These are phyloP conservation scores for Schlechtendalia chinensis DNA, from an alignment of 1,140 invertebrate genomes.

Conservation along the genomic window DNA sequence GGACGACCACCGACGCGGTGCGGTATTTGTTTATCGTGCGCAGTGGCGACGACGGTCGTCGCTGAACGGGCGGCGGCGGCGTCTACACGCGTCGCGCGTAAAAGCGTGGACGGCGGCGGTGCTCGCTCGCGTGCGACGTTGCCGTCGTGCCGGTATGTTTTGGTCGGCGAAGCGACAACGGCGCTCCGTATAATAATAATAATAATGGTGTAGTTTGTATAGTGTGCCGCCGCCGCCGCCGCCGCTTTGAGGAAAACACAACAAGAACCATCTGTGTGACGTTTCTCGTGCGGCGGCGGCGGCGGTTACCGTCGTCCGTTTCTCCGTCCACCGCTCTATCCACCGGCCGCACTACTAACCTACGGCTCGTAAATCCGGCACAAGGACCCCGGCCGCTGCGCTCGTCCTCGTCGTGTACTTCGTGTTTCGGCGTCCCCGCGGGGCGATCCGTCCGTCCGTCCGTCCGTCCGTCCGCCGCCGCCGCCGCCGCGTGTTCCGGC, in stretches of 20 bases:
- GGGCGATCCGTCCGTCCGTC: constrained; percentile 12
- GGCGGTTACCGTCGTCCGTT: background rate
- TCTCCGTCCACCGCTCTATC: background rate
- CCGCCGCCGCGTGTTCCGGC: background rate
- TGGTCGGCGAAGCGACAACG: constrained; percentile 43
- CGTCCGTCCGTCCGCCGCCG: too few relatives aligned
- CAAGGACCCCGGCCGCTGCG: constrained; percentile 12
- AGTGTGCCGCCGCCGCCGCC: background rate
- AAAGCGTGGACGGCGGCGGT: too few relatives aligned
- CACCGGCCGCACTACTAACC: constrained; percentile 27
- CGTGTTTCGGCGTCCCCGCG: constrained; percentile 13
- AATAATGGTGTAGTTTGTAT: background rate
- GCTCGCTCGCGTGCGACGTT: constrained; percentile 3
- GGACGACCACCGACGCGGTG: background rate
- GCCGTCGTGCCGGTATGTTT: constrained; percentile 43
- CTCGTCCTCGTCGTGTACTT: background rate
- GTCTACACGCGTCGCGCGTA: too few relatives aligned
- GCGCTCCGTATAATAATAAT: background rate
- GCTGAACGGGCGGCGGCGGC: background rate
- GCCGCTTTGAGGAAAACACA: constrained; percentile 28
- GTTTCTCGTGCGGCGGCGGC: constrained; percentile 1
- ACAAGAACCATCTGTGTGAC: constrained; percentile 47
- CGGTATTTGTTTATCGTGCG: constrained; percentile 1
- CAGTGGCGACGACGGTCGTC: background rate
- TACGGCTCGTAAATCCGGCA: constrained; percentile 45